Evolutionary conservation across 2,888 invertebrate genomes (phyloP), one percentile per base, ranked within the genome.

Genomic region (Alentia gelatinosa): DNA sequence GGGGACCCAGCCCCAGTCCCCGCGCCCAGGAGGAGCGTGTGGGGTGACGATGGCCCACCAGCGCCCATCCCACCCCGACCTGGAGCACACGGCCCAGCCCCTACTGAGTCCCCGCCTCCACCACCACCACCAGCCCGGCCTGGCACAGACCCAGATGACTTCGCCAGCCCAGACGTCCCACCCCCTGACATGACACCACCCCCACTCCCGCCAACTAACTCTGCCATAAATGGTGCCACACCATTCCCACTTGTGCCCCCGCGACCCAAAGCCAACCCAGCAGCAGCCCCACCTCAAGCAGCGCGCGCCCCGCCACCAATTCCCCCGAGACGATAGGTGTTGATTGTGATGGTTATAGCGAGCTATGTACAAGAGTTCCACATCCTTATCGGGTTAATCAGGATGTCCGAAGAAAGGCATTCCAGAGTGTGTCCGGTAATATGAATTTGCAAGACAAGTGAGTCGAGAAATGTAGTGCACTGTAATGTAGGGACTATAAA

Each of bases 1-100:
- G n/a, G n/a, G n/a, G 39, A 7, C 68, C 89, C 86, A 26, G 83
- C 91, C 40, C 91, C 91, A 26, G 90, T 90, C 9, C 91, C 91
- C 26, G 84, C 91, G 7, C 90, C 91, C n/a, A 89, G 91, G 40
- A 26, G 63, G 39, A 89, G 63, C 37, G 56, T 89, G 35, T 63
- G 35, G 63, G 89, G 56, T 7, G 89, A 89, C 0, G 89, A 63
- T 42, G 89, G 39, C 50, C 33, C 42, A 30, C 88, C 88, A n/a
- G 89, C 89, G 9, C 63, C 35, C 7, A 39, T 63, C 40, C 63
- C 68, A n/a, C 56, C 89, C n/a, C 33, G 89, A 9, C 56, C 89
- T 26, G 30, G 7, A 4, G 12, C 33, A 1, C 89, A 86, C 33
- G 42, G 50, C 86, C 86, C 90, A 12, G 47, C 90, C 33, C 90